Evolutionary conservation across 2,888 invertebrate species (phyloP).

Genomic region (Volucella zonaria): DNA sequence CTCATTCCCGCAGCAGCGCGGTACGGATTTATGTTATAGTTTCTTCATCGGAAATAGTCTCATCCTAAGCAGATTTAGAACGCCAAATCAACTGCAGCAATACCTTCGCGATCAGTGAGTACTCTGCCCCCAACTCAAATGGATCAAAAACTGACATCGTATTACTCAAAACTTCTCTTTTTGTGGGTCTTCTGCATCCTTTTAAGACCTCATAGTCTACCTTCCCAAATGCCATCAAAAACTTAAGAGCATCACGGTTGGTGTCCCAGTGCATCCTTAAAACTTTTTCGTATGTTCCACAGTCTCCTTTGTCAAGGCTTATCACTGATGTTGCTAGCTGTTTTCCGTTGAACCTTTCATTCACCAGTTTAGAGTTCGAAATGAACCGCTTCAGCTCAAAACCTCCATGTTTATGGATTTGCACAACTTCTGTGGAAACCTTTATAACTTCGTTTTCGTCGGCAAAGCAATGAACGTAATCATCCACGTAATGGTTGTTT

Average conservation of each 20-base stretch:
- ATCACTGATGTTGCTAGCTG: not conserved
- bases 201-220: constrained; percentile 25
- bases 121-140: constrained; percentile 68
- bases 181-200: constrained; percentile 58
- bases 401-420: too few relatives aligned
- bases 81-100: constrained; percentile 42
- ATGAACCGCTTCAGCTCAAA: too few relatives aligned
- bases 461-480: too few relatives aligned
- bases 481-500: too few relatives aligned
- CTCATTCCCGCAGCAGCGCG: too few relatives aligned
- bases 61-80: constrained; percentile 45
- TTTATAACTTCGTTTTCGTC: too few relatives aligned
- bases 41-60: constrained; percentile 16
- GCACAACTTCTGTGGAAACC: too few relatives aligned
- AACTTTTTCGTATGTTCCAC: constrained; percentile 42
- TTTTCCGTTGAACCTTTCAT: constrained; percentile 7
- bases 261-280: constrained; percentile 73
- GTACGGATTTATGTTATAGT: too few relatives aligned
- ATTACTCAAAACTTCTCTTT: constrained; percentile 68
- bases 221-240: constrained; percentile 41
- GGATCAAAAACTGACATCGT: constrained; percentile 66
- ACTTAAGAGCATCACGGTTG: constrained; percentile 63
- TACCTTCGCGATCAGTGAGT: constrained; percentile 53
- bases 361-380: too few relatives aligned
- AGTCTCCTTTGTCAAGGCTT: constrained; percentile 6